These are phyloP conservation scores for Coptotermes formosanus DNA, from an alignment of 1,140 invertebrate genomes.

Conservation along the genomic window DNA sequence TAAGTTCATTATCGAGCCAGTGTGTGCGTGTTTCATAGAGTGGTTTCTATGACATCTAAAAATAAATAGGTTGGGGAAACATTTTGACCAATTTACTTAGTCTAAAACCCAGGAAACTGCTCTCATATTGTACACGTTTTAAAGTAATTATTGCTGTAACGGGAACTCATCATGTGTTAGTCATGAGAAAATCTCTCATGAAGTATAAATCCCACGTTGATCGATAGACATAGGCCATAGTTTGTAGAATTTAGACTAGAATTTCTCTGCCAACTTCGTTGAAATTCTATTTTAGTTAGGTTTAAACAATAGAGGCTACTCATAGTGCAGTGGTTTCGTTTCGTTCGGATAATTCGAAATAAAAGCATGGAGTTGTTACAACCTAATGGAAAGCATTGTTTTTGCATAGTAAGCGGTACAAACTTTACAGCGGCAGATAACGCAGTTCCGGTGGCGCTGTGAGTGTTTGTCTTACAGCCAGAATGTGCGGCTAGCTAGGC, in stretches of 20 bases:
- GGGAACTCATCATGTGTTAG: no score
- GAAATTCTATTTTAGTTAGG: conserved; percentile 2
- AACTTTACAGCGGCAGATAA: neutral
- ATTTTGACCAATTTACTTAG: no score
- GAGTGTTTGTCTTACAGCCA: neutral
- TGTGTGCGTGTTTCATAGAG: no score
- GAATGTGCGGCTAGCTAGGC: neutral
- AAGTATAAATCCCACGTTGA: neutral
- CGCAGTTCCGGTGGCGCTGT: neutral
- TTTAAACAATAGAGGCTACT: neutral
- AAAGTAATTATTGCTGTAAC: no score
- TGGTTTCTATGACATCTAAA: no score
- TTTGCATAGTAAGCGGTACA: neutral
- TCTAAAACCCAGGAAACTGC: no score
- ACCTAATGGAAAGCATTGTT: neutral
- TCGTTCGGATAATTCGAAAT: conserved; percentile 7
- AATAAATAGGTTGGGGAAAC: no score
- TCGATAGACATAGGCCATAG: neutral
- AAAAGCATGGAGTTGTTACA: conserved; percentile 12
- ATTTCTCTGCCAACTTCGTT: neutral
- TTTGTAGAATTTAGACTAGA: neutral
- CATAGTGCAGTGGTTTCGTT: neutral
- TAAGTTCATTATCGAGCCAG: no score
- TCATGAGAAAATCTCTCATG: neutral
- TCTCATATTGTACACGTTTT: no score